phyloP scores from a whole-genome alignment of 2,888 invertebrate species.

The Colletes collaris region DNA sequence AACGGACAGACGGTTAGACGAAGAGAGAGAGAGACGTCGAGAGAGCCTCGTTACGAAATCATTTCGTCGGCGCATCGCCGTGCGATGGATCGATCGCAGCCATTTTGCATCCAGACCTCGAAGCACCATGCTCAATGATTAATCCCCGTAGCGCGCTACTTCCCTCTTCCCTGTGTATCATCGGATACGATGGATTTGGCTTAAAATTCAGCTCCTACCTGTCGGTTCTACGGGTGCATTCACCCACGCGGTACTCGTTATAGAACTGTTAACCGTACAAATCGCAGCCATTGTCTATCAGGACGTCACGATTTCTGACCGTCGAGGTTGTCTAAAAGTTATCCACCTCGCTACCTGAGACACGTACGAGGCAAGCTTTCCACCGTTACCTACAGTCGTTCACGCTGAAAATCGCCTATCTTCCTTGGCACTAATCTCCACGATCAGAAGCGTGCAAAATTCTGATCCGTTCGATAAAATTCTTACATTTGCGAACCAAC shows the following conservation, averaged over 20 bases:
- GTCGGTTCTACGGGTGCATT: background rate
- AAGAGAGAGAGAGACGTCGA: slow-evolving; percentile 15
- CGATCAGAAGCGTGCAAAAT: no score
- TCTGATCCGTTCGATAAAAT: no score
- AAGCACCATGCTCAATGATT: slow-evolving; percentile 61
- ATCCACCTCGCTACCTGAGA: no score
- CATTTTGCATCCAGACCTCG: slow-evolving; percentile 64
- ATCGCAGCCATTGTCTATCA: background rate
- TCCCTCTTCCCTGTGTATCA: slow-evolving; percentile 41
- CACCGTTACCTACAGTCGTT: no score
- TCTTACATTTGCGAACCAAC: no score
- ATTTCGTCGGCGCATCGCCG: slow-evolving; percentile 56
- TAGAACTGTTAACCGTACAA: background rate
- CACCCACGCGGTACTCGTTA: slow-evolving; percentile 1
- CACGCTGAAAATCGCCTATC: no score
- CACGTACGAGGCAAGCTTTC: no score
- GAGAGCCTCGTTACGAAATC: slow-evolving; percentile 66
- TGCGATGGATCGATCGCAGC: slow-evolving; percentile 67
- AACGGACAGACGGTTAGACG: slow-evolving; percentile 18
- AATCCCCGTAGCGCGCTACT: slow-evolving; percentile 52
- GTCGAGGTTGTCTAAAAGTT: no score
- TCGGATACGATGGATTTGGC: slow-evolving; percentile 7
- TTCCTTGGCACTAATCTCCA: no score
- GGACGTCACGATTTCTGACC: no score
- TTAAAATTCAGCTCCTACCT: background rate